These are phyloP conservation scores for Plebejus melissa DNA, from an alignment of 2,888 invertebrate genomes.

Conservation along the genomic window DNA sequence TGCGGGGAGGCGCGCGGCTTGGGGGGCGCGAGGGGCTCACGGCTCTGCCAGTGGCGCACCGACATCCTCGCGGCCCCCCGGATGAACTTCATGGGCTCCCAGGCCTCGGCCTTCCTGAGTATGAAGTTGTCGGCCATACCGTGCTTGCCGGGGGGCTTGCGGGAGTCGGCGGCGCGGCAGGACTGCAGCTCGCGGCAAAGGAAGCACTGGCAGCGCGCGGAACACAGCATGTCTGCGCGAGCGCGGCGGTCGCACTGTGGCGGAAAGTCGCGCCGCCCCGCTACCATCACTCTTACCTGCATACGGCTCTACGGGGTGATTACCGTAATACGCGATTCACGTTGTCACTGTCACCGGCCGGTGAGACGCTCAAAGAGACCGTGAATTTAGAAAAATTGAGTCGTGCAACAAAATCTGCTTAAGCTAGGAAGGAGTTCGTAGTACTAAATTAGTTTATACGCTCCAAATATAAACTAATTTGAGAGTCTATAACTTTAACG, in stretches of 20 bases:
- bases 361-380: background rate
- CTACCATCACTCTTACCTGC: slow-evolving; percentile 43
- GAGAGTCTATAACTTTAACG: background rate
- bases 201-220: slow-evolving; percentile 85
- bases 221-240: slow-evolving; percentile 81
- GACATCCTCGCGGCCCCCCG: slow-evolving; percentile 73
- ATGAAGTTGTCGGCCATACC: slow-evolving; percentile 76
- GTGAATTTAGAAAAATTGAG: background rate
- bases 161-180: slow-evolving; percentile 75
- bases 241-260: slow-evolving; percentile 67
- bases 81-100: slow-evolving; percentile 72
- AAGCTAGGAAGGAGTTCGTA: no score
- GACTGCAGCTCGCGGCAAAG: slow-evolving; percentile 86
- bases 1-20: slow-evolving; percentile 62
- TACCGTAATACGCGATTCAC: slow-evolving; percentile 49
- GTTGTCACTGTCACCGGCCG: background rate
- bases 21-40: slow-evolving; percentile 63
- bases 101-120: slow-evolving; percentile 74
- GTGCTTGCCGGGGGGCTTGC: slow-evolving; percentile 64
- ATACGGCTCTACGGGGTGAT: slow-evolving; percentile 39
- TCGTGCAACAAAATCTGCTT: background rate
- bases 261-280: slow-evolving; percentile 55
- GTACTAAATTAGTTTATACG: background rate
- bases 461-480: background rate
- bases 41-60: slow-evolving; percentile 76